Conservation (phyloP, 92 coral and sea anemone genomes). For the Porites divaricata region DNA sequence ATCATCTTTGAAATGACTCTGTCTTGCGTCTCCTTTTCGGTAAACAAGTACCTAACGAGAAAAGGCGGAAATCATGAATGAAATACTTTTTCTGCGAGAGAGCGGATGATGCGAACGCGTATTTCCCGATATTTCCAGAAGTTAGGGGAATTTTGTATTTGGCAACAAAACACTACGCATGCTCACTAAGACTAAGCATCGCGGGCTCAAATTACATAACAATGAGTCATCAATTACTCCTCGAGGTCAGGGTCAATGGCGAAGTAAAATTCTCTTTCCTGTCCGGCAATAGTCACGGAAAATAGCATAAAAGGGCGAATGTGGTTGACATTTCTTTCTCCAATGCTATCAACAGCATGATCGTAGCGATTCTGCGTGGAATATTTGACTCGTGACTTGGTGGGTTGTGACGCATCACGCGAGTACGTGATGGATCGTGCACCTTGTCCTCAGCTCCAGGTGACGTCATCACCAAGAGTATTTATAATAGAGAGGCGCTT, state of each 20-base stretch:
- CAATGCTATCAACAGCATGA: background rate
- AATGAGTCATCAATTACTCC: slow-evolving; percentile 88
- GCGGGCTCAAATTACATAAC: slow-evolving; percentile 96
- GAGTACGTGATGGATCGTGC: slow-evolving; percentile 94
- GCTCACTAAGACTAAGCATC: slow-evolving; percentile 49
- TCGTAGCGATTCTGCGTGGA: slow-evolving; percentile 3
- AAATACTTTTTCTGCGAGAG: slow-evolving; percentile 38
- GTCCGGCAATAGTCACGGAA: slow-evolving; percentile 48
- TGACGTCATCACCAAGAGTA: slow-evolving; percentile 56
- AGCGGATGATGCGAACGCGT: slow-evolving; percentile 34
- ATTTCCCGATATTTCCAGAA: slow-evolving; percentile 86
- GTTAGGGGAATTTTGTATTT: slow-evolving; percentile 60
- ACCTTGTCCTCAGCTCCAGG: slow-evolving; percentile 52
- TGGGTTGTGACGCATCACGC: slow-evolving; percentile 58
- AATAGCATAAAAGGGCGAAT: slow-evolving; percentile 1
- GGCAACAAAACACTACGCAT: slow-evolving; percentile 74
- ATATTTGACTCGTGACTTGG: slow-evolving; percentile 43
- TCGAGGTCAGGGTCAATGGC: slow-evolving; percentile 80
- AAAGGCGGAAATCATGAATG: slow-evolving; percentile 55
- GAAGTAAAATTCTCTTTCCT: slow-evolving; percentile 31
- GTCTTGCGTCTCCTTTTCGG: slow-evolving; percentile 49
- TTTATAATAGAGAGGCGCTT: slow-evolving; percentile 45
- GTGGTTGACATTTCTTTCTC: background rate
- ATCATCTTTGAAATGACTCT: slow-evolving; percentile 79
- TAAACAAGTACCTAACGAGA: slow-evolving; percentile 42